Evolutionary conservation across 2,888 invertebrate genomes (phyloP).

Genomic region (Trissonchulus sp.): DNA sequence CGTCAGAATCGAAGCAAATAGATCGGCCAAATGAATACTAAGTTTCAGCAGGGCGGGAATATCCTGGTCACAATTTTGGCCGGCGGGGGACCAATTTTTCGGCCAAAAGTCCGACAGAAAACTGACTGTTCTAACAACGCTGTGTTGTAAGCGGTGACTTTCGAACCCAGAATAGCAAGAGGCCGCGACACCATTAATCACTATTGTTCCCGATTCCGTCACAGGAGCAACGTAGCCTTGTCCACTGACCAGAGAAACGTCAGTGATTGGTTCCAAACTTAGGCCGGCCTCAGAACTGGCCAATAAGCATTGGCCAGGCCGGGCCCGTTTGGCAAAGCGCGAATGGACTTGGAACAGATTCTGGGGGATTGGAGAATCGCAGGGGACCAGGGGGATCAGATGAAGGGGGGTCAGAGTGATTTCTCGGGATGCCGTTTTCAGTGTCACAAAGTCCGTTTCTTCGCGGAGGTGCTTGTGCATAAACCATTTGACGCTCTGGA

Average conservation of each 20-base stretch:
- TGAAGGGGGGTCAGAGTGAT: background rate
- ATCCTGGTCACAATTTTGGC: too few species aligned
- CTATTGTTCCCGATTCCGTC: slow-evolving; percentile 19
- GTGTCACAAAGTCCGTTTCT: background rate
- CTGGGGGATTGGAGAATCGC: background rate
- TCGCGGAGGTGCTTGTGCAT: background rate
- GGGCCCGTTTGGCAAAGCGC: background rate
- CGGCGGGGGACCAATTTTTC: too few species aligned
- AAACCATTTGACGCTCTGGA: background rate
- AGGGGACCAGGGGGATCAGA: background rate
- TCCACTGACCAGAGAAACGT: background rate
- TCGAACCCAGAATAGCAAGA: slow-evolving; percentile 18
- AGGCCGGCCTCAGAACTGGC: background rate
- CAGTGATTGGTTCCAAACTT: background rate
- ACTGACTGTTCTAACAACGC: background rate
- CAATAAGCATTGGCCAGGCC: background rate
- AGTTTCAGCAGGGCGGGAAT: too few species aligned
- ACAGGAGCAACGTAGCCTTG: background rate
- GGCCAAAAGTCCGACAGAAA: too few species aligned
- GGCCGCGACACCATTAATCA: background rate
- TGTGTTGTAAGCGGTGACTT: background rate
- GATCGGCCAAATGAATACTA: too few species aligned
- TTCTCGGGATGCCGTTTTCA: background rate
- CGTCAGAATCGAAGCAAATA: too few species aligned
- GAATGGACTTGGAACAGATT: background rate